These are phyloP conservation scores for Talpa occidentalis DNA, from an alignment of 2,113 vertebrate genomes.

Conservation along the genomic window DNA sequence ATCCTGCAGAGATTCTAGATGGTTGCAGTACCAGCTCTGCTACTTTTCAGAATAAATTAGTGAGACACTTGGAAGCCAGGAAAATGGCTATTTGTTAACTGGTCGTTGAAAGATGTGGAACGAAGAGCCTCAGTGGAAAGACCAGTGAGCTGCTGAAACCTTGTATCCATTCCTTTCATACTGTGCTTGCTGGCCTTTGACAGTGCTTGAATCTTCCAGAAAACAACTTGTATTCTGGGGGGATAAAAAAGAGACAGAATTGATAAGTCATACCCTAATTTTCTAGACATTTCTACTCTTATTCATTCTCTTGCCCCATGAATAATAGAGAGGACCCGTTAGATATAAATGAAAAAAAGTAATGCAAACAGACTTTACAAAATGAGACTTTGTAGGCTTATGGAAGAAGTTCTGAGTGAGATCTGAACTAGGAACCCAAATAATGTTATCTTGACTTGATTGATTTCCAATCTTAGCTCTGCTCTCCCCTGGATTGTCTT, in stretches of 20 bases:
- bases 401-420: background rate
- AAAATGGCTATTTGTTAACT: background rate
- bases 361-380: background rate
- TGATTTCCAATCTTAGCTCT: background rate
- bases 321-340: background rate
- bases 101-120: background rate
- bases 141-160: background rate
- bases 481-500: background rate
- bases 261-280: background rate
- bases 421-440: background rate
- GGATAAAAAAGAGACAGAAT: background rate
- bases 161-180: background rate
- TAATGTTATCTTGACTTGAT: background rate
- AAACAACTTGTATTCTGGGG: background rate
- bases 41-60: conserved; percentile 13
- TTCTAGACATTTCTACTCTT: background rate
- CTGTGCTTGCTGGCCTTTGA: background rate
- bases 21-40: background rate
- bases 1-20: background rate
- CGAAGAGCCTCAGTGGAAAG: background rate
- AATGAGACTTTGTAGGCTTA: background rate
- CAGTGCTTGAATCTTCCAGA: background rate
- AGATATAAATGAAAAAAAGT: background rate
- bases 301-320: background rate
- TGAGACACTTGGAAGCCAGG: background rate